Percentiles rank a stretch among this genome's conserved stretches.
Conservation (phyloP, 2,113 vertebrate genomes). For the Leptobrachium ailaonicum region DNA sequence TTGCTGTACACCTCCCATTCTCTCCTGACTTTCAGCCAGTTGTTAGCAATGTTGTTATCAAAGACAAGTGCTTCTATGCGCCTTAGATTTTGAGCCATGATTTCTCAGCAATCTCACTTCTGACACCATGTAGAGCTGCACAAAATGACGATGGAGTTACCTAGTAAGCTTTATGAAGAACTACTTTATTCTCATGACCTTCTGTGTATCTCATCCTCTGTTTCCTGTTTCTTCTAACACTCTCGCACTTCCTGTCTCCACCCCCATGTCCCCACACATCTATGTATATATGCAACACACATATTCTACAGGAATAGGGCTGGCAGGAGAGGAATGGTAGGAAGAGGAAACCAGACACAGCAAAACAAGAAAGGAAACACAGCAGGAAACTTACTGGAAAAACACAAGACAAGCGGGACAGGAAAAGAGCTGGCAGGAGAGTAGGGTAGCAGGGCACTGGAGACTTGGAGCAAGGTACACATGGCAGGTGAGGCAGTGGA, state of each 20-base stretch:
- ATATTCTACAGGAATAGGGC: background rate
- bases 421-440: no score
- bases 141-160: background rate
- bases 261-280: background rate
- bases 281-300: background rate
- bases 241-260: background rate
- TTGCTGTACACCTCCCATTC: constrained; percentile 7
- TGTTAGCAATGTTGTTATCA: background rate
- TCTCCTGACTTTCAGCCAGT: constrained; percentile 5
- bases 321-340: no score
- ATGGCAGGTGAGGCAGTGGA: no score
- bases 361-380: no score
- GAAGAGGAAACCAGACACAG: no score
- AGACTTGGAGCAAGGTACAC: no score
- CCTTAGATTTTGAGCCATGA: background rate
- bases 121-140: background rate
- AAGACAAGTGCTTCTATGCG: background rate
- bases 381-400: no score
- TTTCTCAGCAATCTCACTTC: background rate
- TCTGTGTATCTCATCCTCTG: no score
- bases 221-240: no score
- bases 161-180: background rate
- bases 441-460: no score
- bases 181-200: no score
- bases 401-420: no score